Conservation (phyloP, 1,140 invertebrate species). For the Magallana gigas region DNA sequence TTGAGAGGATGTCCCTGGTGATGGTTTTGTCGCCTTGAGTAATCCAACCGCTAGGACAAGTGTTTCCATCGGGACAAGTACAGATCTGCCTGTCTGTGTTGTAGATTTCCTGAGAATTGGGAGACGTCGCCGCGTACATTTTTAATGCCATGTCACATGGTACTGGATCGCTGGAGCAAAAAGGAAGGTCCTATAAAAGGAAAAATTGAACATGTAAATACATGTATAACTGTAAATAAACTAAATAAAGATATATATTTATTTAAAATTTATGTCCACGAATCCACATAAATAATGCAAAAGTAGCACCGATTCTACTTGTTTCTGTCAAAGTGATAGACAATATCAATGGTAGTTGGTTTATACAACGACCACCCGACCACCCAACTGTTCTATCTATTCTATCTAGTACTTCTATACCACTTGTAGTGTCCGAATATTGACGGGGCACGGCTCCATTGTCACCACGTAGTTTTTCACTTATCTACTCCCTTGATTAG, state of each 20-base stretch:
- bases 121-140: background rate
- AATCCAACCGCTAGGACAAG: background rate
- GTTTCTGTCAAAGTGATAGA: background rate
- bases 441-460: too few relatives aligned
- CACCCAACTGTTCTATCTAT: too few relatives aligned
- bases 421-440: too few relatives aligned
- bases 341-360: too few relatives aligned
- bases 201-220: background rate
- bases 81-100: background rate
- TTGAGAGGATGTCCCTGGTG: constrained; percentile 1
- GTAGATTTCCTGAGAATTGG: background rate
- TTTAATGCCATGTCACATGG: constrained; percentile 14
- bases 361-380: too few relatives aligned
- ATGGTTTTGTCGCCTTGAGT: background rate
- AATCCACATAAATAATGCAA: background rate
- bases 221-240: background rate
- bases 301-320: background rate
- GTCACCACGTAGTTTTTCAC: background rate
- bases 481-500: background rate
- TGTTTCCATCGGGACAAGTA: constrained; percentile 15
- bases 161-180: background rate
- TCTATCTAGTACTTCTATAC: background rate
- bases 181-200: background rate
- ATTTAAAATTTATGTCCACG: background rate
- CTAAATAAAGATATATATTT: background rate